phyloP scores from a whole-genome alignment of 2,113 vertebrate species.

The Opisthocomus hoazin region DNA sequence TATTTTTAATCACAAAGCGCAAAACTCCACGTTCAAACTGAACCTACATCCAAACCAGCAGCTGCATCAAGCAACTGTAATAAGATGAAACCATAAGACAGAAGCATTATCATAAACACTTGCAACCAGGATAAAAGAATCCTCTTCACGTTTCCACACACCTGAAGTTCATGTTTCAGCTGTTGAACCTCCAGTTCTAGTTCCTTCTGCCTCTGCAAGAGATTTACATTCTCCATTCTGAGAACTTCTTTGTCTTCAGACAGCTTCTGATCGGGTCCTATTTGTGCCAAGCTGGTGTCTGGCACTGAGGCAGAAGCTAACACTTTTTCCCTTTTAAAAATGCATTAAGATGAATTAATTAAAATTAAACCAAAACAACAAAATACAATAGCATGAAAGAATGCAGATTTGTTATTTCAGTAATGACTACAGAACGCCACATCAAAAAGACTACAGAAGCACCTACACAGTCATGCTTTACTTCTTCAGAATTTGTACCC shows the following conservation, averaged over 20 bases:
- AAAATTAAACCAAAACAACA: neutral
- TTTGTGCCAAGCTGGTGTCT: slow-evolving; percentile 33
- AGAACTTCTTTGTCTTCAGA: slow-evolving; percentile 61
- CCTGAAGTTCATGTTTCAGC: slow-evolving; percentile 64
- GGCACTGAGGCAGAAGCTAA: neutral
- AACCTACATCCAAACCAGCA: neutral
- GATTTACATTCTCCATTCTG: slow-evolving; percentile 46
- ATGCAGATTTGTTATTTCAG: neutral
- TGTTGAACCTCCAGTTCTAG: slow-evolving; percentile 61
- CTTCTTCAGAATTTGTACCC: neutral
- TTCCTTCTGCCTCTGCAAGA: slow-evolving; percentile 42
- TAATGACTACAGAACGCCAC: neutral
- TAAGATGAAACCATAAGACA: fast-evolving
- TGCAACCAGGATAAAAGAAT: fast-evolving
- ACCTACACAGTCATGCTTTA: neutral
- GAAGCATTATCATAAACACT: neutral
- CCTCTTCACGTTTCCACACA: neutral
- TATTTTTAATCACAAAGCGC: neutral
- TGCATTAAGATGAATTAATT: neutral
- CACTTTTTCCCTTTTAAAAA: slow-evolving; percentile 58
- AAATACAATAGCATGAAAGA: neutral
- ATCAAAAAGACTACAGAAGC: neutral
- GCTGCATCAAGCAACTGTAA: neutral
- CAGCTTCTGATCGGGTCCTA: slow-evolving; percentile 58
- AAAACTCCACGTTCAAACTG: neutral